Base-by-base conservation (phyloP, 2,888 invertebrate species). In the Mythimna ferrago region DNA sequence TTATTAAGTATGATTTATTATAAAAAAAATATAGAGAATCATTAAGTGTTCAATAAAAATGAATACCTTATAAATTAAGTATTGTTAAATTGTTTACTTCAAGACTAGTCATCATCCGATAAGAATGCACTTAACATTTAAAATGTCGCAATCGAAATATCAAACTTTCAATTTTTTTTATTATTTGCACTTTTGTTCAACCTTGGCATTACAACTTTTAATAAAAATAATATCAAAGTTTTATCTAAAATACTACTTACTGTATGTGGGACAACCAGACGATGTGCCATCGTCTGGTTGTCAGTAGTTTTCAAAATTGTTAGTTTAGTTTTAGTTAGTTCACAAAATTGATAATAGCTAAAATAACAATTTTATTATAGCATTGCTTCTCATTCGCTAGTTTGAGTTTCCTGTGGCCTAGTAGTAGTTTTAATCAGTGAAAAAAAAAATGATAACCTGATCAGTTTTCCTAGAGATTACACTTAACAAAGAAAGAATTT, bases 121-220 rank as follows among this genome's bases (percentile, higher is more conserved):
- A 78, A 57, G 32, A 73, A 71, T 48, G 58, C 48, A 53, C 80
- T 63, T 81, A 70, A 69, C 78, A 68, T 81, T 81, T 66, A 63
- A 60, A 66, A 64, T 64, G 66, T n/a, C 19, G 41, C 32, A 69
- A 61, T 69, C 65, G 26, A 44, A 78, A 61, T 56, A 51, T 26
- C 60, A 62, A 70, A 72, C 67, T 78, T 78, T 62, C 48, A 41
- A 73, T 63, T 3, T 11, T 56, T 53, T 64, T 68, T 63, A 58
- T 63, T 60, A 38, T 14, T 32, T 48, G 21, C 57, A 58, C 1
- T 44, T 71, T 66, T 54, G 35, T 4, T 19, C 44, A 73, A 64
- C 82, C 82, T 84, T 84, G 78, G 44, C 54, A 71, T 72, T 73
- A 54, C 21, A 60, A 54, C 0, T n/a, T 58, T 21, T 44, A 48